Conservation (phyloP, 2,113 vertebrate species). For the Microcebus griseorufus region DNA sequence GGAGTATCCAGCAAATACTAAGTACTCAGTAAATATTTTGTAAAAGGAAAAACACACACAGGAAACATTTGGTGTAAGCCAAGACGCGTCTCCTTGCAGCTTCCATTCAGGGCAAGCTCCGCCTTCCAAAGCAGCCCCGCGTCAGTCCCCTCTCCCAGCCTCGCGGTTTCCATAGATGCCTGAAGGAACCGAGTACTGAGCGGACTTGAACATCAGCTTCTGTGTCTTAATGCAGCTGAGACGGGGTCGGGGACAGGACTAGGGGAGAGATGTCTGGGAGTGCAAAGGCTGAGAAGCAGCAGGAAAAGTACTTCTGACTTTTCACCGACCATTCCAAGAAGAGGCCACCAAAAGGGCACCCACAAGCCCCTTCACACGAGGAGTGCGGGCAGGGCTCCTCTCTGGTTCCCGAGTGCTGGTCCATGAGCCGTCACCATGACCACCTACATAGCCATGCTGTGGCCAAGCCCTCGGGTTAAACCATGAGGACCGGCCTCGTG, state of each 20-base stretch:
- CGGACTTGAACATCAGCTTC: background rate
- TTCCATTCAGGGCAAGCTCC: background rate
- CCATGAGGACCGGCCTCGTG: background rate
- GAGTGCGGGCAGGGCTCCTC: background rate
- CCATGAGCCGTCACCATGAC: background rate
- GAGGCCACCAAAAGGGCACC: background rate
- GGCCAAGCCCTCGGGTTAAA: background rate
- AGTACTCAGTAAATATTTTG: background rate
- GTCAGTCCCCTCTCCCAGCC: background rate
- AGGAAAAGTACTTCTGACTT: background rate
- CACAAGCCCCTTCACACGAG: fast-evolving
- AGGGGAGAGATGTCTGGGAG: background rate
- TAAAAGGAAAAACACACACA: background rate
- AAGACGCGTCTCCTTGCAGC: background rate
- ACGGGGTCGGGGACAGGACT: background rate
- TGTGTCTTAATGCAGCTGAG: fast-evolving
- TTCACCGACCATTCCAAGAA: background rate
- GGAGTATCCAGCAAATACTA: background rate
- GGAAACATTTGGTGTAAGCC: background rate
- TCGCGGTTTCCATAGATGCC: background rate
- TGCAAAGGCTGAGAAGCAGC: background rate
- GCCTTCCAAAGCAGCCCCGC: background rate
- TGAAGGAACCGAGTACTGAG: background rate
- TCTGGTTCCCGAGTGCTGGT: background rate
- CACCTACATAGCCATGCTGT: too few relatives aligned